Conservation (phyloP, 1,140 invertebrate species). For the Camponotus vicinus region DNA sequence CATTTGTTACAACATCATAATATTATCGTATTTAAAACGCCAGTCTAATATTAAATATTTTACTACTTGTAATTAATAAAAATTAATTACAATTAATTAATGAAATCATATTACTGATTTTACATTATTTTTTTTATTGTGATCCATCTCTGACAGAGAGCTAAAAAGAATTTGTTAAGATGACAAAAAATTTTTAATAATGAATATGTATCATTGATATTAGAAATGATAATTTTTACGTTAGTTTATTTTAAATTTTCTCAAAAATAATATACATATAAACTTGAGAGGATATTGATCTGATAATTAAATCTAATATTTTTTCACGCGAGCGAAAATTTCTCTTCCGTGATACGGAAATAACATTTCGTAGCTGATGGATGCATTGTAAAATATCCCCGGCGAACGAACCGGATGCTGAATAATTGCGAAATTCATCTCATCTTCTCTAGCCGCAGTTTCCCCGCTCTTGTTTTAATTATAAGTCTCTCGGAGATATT, state of each 20-base stretch:
- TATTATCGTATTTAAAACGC: background rate
- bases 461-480: slow-evolving; percentile 42
- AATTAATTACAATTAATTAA: background rate
- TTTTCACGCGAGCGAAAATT: background rate
- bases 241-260: background rate
- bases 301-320: background rate
- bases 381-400: slow-evolving; percentile 19
- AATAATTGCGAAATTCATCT: slow-evolving; percentile 50
- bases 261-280: background rate
- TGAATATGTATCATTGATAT: background rate
- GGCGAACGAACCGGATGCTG: slow-evolving; percentile 16
- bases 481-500: slow-evolving; percentile 30
- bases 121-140: background rate
- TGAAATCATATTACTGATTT: background rate
- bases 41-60: slow-evolving; percentile 17
- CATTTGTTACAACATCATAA: slow-evolving; percentile 11
- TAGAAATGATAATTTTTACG: background rate
- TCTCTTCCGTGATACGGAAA: background rate
- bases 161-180: background rate
- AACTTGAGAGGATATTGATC: background rate
- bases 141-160: background rate
- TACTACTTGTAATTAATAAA: background rate
- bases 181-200: background rate
- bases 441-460: slow-evolving; percentile 31
- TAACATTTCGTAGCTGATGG: background rate